phyloP scores from a whole-genome alignment of 1,140 invertebrate genomes.

The Amyelois transitella region DNA sequence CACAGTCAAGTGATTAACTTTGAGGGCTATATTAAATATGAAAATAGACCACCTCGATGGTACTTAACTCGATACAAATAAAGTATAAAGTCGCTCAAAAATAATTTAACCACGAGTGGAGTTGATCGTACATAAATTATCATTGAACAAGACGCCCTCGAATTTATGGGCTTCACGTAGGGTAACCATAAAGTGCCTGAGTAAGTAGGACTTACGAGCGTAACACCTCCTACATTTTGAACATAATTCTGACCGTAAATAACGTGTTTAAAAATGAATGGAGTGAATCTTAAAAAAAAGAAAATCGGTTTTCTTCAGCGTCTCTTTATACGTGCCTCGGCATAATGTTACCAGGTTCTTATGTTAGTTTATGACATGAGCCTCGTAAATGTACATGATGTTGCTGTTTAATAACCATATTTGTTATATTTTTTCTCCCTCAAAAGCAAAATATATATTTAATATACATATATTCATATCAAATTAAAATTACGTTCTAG shows the following conservation, averaged over 20 bases:
- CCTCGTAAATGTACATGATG: not conserved
- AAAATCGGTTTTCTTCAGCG: not conserved
- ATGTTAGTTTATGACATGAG: not conserved
- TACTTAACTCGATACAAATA: not conserved
- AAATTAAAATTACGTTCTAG: not conserved
- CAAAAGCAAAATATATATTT: too few relatives aligned
- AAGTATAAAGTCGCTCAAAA: not conserved
- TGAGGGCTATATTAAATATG: constrained; percentile 23
- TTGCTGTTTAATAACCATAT: not conserved
- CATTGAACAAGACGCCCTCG: constrained; percentile 18
- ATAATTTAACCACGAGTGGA: constrained; percentile 2
- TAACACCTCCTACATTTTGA: constrained; percentile 1
- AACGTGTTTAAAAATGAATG: constrained; percentile 1
- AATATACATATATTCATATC: too few relatives aligned
- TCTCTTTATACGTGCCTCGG: not conserved
- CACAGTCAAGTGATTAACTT: constrained; percentile 28
- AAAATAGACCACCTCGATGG: not conserved
- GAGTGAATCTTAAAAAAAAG: not conserved
- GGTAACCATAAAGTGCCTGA: constrained; percentile 1
- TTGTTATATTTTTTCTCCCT: not conserved
- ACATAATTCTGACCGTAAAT: not conserved
- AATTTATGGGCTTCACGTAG: constrained; percentile 18
- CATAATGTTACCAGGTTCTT: not conserved
- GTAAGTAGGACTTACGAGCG: not conserved
- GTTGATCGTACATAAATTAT: constrained; percentile 27